Conservation (phyloP, 2,888 invertebrate genomes). For the Philonicus albiceps region DNA sequence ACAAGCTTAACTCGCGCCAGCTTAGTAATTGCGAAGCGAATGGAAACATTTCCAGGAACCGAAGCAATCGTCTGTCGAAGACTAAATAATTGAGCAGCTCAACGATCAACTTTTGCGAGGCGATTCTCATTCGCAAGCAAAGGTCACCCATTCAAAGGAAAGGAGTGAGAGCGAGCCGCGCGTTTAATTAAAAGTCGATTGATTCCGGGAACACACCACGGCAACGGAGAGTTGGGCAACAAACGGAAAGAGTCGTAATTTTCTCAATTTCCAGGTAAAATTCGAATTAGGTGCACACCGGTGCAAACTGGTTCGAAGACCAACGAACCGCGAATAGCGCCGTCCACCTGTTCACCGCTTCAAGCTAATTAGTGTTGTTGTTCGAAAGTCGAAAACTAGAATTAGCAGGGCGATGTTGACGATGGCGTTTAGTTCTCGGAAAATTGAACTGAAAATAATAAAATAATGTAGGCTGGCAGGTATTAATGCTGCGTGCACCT, state of each 20-base stretch:
- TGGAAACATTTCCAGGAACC: background rate
- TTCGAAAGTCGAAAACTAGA: background rate
- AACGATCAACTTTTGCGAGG: background rate
- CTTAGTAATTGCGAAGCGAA: background rate
- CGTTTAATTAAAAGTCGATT: background rate
- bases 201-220: background rate
- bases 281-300: background rate
- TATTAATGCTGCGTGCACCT: background rate
- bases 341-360: background rate
- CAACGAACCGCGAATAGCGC: background rate
- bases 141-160: background rate
- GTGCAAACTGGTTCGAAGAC: background rate
- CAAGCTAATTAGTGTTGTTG: background rate
- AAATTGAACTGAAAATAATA: background rate
- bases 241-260: background rate
- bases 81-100: background rate
- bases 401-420: background rate
- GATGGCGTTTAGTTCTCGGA: background rate
- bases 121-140: background rate
- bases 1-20: background rate
- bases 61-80: background rate
- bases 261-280: background rate
- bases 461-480: background rate
- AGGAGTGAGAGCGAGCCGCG: background rate
- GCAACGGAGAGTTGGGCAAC: background rate